Evolutionary conservation across 2,797 vertebrate species (phyloP).

Genomic region (Phataginus tricuspis): DNA sequence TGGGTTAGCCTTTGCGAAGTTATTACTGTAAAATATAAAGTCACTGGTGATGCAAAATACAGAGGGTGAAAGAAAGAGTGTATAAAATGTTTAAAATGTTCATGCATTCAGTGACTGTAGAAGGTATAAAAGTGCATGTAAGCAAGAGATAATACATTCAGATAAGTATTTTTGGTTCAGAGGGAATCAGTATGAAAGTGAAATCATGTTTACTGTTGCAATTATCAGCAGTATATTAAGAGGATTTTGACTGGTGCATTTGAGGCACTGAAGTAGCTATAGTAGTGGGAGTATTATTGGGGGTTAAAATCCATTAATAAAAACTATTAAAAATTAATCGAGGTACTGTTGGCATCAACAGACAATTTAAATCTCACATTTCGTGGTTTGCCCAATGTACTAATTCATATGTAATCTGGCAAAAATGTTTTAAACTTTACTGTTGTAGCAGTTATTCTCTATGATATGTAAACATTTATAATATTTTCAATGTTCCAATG

Average conservation of each 20-base stretch:
- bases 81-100: background rate
- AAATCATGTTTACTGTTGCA: background rate
- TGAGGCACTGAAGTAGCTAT: background rate
- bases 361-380: background rate
- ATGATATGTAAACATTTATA: background rate
- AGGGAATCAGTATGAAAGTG: background rate
- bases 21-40: background rate
- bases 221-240: background rate
- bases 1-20: background rate
- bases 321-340: background rate
- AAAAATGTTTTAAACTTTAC: conserved; percentile 8
- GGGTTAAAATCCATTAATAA: background rate
- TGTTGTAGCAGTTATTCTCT: background rate
- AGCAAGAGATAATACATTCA: background rate
- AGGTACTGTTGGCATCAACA: background rate
- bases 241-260: background rate
- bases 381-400: background rate
- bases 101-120: background rate
- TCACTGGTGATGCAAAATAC: background rate
- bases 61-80: background rate
- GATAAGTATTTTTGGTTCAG: background rate
- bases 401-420: background rate
- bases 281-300: background rate
- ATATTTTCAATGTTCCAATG: background rate
- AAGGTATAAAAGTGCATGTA: background rate